Conservation (phyloP, 2,888 invertebrate genomes). For the Tipula lateralis region DNA sequence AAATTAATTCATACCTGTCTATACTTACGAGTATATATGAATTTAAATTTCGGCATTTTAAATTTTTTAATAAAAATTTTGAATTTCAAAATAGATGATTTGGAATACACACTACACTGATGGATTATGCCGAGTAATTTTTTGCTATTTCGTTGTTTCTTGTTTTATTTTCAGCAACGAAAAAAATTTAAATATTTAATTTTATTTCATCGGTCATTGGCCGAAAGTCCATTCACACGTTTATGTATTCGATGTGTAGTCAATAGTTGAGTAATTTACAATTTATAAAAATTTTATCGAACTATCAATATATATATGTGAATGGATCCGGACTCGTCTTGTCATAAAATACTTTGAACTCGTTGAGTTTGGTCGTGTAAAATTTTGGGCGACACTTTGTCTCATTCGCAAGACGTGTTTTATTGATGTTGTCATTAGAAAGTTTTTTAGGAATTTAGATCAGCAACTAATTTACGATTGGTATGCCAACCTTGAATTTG, state of each 20-base stretch:
- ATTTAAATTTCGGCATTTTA: neutral
- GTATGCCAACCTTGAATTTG: neutral
- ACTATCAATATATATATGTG: too few species aligned
- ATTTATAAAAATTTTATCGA: neutral
- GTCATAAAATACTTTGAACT: too few species aligned
- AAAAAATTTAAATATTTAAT: constrained; percentile 14
- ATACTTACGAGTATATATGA: neutral
- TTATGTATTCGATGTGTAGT: neutral
- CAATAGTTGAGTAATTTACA: neutral
- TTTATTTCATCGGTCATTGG: constrained; percentile 11
- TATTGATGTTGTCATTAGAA: neutral
- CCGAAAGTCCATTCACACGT: neutral
- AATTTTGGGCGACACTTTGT: neutral
- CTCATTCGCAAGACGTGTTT: neutral
- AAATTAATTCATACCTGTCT: constrained; percentile 14
- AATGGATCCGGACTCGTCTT: too few species aligned
- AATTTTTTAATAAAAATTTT: neutral
- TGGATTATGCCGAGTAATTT: neutral
- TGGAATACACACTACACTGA: neutral
- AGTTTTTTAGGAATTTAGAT: neutral
- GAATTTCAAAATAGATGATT: neutral
- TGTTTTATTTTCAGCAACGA: neutral
- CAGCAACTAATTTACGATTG: neutral
- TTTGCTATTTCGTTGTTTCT: neutral
- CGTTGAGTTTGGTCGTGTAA: too few species aligned